These are phyloP conservation scores for Galleria mellonella DNA, from an alignment of 1,140 invertebrate species.

Conservation along the genomic window DNA sequence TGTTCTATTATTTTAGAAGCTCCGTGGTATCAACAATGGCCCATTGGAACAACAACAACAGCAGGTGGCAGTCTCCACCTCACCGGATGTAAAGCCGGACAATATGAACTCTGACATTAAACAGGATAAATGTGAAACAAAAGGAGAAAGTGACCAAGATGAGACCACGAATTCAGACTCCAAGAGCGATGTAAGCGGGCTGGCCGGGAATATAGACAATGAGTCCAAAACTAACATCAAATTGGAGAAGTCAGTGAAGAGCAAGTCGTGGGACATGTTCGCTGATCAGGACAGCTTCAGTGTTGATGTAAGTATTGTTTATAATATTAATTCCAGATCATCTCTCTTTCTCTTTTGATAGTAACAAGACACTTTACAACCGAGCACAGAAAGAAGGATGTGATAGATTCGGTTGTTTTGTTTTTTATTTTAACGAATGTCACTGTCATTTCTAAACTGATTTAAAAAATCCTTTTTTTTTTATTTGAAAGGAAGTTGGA, in stretches of 20 bases:
- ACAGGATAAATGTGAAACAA: neutral
- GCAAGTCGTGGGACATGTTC: slow-evolving; percentile 89
- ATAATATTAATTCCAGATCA: too few species aligned
- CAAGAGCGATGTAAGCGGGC: too few species aligned
- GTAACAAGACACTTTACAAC: too few species aligned
- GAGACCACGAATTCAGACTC: neutral
- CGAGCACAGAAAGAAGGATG: too few species aligned
- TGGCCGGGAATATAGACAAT: slow-evolving; percentile 10
- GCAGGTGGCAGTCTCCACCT: neutral
- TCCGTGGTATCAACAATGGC: slow-evolving; percentile 5
- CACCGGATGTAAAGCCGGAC: neutral
- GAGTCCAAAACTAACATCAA: slow-evolving; percentile 23
- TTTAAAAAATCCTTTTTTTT: too few species aligned
- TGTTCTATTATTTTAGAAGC: slow-evolving; percentile 15
- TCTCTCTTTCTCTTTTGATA: too few species aligned
- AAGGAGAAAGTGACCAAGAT: too few species aligned
- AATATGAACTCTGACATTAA: neutral
- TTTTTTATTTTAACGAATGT: too few species aligned
- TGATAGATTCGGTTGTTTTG: too few species aligned
- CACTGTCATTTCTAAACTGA: too few species aligned
- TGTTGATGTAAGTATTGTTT: slow-evolving; percentile 83
- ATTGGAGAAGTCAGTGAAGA: slow-evolving; percentile 55
- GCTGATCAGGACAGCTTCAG: slow-evolving; percentile 91
- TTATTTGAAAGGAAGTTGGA: too few species aligned
- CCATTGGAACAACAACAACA: neutral